A percentile compares a stretch with the other conserved stretches of the same genome.
Conservation (phyloP, 2,888 invertebrate genomes). For the Beris chalybata region DNA sequence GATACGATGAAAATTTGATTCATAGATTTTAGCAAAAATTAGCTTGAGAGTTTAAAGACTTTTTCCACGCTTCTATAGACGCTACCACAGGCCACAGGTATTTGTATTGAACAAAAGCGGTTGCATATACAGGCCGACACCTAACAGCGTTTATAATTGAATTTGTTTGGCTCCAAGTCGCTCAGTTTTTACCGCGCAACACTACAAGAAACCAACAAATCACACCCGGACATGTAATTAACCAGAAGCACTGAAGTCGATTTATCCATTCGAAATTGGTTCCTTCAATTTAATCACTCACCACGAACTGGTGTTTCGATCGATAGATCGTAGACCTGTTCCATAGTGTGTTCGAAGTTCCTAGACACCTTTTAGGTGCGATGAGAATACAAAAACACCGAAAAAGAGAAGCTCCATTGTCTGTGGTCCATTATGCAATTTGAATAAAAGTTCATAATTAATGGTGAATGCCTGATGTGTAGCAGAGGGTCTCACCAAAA, state of each 20-base stretch:
- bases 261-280: slow-evolving; percentile 26
- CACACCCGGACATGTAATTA: slow-evolving; percentile 33
- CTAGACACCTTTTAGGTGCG: slow-evolving; percentile 11
- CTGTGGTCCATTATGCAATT: slow-evolving; percentile 32
- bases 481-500: neutral
- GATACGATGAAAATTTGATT: no score
- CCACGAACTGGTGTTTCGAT: neutral
- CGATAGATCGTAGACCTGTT: slow-evolving; percentile 29
- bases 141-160: slow-evolving; percentile 33
- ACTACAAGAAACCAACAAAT: slow-evolving; percentile 32
- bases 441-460: slow-evolving; percentile 35
- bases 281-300: slow-evolving; percentile 34
- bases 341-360: neutral
- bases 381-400: slow-evolving; percentile 26
- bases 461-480: slow-evolving; percentile 30
- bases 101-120: slow-evolving; percentile 17
- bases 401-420: slow-evolving; percentile 25
- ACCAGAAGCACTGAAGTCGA: slow-evolving; percentile 34
- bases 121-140: slow-evolving; percentile 15
- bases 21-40: no score
- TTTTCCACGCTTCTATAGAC: no score
- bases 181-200: slow-evolving; percentile 6
- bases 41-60: no score
- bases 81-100: neutral
- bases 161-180: slow-evolving; percentile 32